Conservation (phyloP, 2,113 vertebrate genomes). For the Xyrauchen texanus region DNA sequence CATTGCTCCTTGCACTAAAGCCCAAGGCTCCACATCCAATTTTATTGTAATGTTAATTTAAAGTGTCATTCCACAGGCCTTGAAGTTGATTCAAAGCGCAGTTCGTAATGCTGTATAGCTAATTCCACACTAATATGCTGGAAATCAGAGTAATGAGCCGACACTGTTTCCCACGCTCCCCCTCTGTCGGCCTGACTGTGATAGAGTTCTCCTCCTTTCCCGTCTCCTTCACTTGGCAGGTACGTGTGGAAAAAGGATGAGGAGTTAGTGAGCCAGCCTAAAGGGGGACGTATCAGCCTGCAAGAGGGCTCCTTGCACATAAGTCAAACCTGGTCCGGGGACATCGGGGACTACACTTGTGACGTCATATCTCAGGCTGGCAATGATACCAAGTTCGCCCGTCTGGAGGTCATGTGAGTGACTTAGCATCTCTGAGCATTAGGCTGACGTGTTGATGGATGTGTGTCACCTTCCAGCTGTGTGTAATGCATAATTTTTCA, state of each 20-base stretch:
- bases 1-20: too few species aligned
- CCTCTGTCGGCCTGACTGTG: constrained; percentile 19
- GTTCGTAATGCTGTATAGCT: constrained; percentile 50
- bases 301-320: constrained; percentile 87
- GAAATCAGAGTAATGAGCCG: constrained; percentile 53
- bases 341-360: constrained; percentile 95
- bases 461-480: constrained; percentile 35
- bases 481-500: background rate
- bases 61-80: constrained; percentile 38
- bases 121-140: constrained; percentile 55
- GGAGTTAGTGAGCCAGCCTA: constrained; percentile 69
- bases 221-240: constrained; percentile 65
- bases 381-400: constrained; percentile 83
- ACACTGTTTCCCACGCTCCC: constrained; percentile 29
- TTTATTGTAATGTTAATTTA: constrained; percentile 49
- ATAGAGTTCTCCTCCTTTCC: constrained; percentile 13
- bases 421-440: background rate
- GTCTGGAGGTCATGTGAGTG: constrained; percentile 96
- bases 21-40: constrained; percentile 8
- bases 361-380: constrained; percentile 84
- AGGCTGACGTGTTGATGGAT: constrained; percentile 22
- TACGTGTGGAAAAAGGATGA: constrained; percentile 88
- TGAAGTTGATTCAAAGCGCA: constrained; percentile 55
- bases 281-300: constrained; percentile 81
- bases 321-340: constrained; percentile 95